Evolutionary conservation across 2,888 invertebrate species (phyloP).

Genomic region (Agrilus biguttatus): DNA sequence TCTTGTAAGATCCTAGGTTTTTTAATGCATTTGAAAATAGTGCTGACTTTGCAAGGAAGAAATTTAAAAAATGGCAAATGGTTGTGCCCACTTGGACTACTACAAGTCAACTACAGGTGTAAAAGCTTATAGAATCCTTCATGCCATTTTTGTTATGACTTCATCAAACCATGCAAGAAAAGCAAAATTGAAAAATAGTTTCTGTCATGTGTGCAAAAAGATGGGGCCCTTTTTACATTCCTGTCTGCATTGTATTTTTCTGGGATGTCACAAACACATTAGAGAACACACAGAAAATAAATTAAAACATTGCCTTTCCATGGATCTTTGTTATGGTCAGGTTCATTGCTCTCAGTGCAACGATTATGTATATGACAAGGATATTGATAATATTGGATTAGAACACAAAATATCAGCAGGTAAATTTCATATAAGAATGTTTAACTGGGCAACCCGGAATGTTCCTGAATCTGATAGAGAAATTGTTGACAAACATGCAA

Average conservation of each 20-base stretch:
- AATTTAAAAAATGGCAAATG: constrained; percentile 42
- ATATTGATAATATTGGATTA: constrained; percentile 23
- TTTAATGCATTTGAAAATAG: too few relatives aligned
- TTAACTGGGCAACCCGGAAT: constrained; percentile 60
- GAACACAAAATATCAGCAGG: constrained; percentile 24
- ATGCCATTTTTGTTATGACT: constrained; percentile 75
- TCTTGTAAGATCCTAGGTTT: too few relatives aligned
- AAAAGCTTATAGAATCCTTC: constrained; percentile 47
- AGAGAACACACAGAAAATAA: constrained; percentile 70
- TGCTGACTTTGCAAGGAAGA: not conserved
- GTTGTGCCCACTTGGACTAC: constrained; percentile 65
- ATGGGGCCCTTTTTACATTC: constrained; percentile 69
- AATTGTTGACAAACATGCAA: constrained; percentile 51
- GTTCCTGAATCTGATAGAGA: constrained; percentile 65
- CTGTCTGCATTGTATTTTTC: constrained; percentile 83
- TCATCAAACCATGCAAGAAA: constrained; percentile 65
- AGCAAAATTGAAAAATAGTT: constrained; percentile 35
- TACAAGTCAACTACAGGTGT: constrained; percentile 57
- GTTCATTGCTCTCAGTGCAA: constrained; percentile 80
- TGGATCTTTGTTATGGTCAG: constrained; percentile 80
- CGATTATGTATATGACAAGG: constrained; percentile 67
- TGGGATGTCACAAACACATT: constrained; percentile 85
- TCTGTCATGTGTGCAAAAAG: constrained; percentile 67
- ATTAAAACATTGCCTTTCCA: constrained; percentile 62
- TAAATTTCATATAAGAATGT: constrained; percentile 25